Conservation (phyloP, 30 jellyfish, hydroid and myxozoan genomes). For the Aurelia aurita region DNA sequence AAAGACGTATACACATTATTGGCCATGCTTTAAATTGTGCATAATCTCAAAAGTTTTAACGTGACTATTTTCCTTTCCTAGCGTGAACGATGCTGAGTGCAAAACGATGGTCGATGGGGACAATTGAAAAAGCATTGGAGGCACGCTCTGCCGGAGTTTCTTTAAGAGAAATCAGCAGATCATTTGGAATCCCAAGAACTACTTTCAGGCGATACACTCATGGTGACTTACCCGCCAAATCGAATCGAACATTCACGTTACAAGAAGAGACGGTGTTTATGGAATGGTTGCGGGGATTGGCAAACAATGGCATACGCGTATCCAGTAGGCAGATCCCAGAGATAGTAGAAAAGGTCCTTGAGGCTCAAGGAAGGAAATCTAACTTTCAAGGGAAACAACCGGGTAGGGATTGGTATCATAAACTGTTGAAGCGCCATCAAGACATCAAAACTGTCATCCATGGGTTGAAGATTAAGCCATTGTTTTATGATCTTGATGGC, state of each 20-base stretch:
- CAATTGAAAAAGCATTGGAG: too few species aligned
- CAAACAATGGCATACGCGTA: neutral
- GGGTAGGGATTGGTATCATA: neutral
- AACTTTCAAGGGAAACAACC: neutral
- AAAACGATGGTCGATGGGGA: too few species aligned
- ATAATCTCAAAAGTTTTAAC: too few species aligned
- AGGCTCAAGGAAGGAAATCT: slow-evolving; percentile 2
- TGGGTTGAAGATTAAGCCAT: neutral
- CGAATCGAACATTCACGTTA: neutral
- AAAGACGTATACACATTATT: too few species aligned
- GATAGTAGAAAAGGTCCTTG: neutral
- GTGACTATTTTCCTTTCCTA: too few species aligned
- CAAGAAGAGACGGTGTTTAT: neutral
- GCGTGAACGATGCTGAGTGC: too few species aligned
- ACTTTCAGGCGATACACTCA: neutral
- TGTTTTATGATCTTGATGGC: neutral
- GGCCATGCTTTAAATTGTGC: too few species aligned
- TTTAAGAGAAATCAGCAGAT: too few species aligned
- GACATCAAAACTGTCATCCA: neutral
- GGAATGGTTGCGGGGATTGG: neutral
- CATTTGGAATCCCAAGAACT: neutral
- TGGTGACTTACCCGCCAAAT: neutral
- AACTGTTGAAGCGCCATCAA: neutral
- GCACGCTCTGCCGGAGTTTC: too few species aligned
- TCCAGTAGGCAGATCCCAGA: neutral